Percentiles rank a stretch among this genome's conserved stretches.
These are phyloP conservation scores for Cactoblastis cactorum DNA, from an alignment of 2,888 invertebrate species.

Conservation along the genomic window DNA sequence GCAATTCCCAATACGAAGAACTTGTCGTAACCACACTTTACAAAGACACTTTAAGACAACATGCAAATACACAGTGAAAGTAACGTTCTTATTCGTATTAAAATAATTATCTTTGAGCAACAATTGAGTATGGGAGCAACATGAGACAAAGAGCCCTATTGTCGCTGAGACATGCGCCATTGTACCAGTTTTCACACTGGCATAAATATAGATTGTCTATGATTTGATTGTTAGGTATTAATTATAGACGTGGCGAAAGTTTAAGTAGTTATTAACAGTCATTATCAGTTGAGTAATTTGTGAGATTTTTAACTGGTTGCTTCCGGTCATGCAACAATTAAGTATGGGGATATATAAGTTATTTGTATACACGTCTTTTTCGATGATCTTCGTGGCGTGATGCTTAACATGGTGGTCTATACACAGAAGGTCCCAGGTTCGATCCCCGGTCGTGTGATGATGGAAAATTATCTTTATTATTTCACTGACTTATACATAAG, in stretches of 20 bases:
- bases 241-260: conserved; percentile 22
- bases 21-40: conserved; percentile 18
- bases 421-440: too few relatives aligned
- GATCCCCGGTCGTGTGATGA: too few relatives aligned
- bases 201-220: conserved; percentile 25
- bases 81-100: conserved; percentile 20
- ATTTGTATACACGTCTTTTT: too few relatives aligned
- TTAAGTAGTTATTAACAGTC: not conserved
- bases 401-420: too few relatives aligned
- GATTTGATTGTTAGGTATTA: conserved; percentile 24
- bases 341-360: too few relatives aligned
- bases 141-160: conserved; percentile 30
- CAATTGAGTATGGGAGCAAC: conserved; percentile 41
- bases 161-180: conserved; percentile 22
- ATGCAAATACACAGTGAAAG: conserved; percentile 67
- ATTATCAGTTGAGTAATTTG: not conserved
- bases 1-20: conserved; percentile 24
- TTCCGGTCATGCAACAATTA: too few relatives aligned
- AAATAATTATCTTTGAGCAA: conserved; percentile 50
- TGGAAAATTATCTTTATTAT: too few relatives aligned
- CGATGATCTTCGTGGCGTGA: too few relatives aligned
- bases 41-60: conserved; percentile 27
- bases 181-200: conserved; percentile 33
- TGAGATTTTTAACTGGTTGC: not conserved
- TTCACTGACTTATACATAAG: too few relatives aligned